These are phyloP conservation scores for Phylloscopus trochilus DNA, from an alignment of 2,113 vertebrate species.

Conservation along the genomic window DNA sequence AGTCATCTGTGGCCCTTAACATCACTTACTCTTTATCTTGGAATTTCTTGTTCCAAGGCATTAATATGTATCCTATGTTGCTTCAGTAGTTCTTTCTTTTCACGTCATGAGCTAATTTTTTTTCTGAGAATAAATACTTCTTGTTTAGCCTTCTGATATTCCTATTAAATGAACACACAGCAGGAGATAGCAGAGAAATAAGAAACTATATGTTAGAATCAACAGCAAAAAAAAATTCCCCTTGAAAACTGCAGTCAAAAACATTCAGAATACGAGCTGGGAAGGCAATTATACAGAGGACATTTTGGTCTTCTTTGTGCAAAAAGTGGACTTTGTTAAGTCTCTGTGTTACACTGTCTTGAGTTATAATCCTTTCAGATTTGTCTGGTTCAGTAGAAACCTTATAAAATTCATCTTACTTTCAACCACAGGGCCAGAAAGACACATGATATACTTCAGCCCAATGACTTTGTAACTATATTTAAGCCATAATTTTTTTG, in stretches of 20 bases:
- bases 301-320: neutral
- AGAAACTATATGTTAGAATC: neutral
- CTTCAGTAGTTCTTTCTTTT: conserved; percentile 3
- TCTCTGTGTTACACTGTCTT: neutral
- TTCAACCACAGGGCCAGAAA: neutral
- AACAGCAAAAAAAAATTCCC: neutral
- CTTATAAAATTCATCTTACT: neutral
- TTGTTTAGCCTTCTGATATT: conserved; percentile 14
- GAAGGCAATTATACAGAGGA: neutral
- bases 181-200: neutral
- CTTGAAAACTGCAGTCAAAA: neutral
- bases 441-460: neutral
- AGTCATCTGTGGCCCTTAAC: neutral
- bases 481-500: neutral
- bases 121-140: neutral
- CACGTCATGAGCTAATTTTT: neutral
- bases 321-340: neutral
- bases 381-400: neutral
- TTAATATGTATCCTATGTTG: neutral
- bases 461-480: neutral
- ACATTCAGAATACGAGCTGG: rapidly evolving
- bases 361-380: neutral
- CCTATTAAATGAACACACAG: neutral
- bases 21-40: neutral
- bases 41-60: neutral